Evolutionary conservation across 2,888 invertebrate genomes (phyloP).

Genomic region (Epinotia brunnichana): DNA sequence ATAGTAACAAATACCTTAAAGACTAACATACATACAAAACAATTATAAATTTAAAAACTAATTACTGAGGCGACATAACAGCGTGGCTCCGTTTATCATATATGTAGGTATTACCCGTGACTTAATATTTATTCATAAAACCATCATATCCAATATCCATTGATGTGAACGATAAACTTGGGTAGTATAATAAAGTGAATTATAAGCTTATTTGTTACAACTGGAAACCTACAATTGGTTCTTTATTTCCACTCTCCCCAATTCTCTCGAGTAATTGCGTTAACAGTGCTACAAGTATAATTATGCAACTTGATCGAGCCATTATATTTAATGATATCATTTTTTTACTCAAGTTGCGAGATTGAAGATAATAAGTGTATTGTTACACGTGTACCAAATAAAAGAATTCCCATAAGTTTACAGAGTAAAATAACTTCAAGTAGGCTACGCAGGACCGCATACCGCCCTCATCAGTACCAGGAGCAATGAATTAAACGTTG

Average conservation of each 20-base stretch:
- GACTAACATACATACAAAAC: too few species aligned
- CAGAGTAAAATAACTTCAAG: not conserved
- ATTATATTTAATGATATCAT: not conserved
- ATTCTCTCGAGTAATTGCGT: not conserved
- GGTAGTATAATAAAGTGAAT: too few species aligned
- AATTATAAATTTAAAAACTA: too few species aligned
- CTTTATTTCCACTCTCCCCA: not conserved
- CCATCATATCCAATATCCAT: not conserved
- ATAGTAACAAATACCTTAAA: too few species aligned
- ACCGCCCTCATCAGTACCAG: not conserved
- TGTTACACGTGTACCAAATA: not conserved
- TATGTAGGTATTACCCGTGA: not conserved
- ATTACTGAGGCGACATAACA: too few species aligned
- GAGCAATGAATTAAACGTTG: not conserved
- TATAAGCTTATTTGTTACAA: not conserved
- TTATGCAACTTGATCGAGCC: not conserved
- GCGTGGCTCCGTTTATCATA: too few species aligned
- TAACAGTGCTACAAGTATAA: not conserved
- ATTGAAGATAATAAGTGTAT: not conserved
- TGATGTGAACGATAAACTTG: not conserved
- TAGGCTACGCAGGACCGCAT: not conserved
- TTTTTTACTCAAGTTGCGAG: not conserved
- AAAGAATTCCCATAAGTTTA: not conserved
- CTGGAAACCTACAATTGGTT: not conserved
- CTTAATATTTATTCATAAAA: too few species aligned